Conservation (phyloP, 2,888 invertebrate genomes). For the Maniola hyperantus region DNA sequence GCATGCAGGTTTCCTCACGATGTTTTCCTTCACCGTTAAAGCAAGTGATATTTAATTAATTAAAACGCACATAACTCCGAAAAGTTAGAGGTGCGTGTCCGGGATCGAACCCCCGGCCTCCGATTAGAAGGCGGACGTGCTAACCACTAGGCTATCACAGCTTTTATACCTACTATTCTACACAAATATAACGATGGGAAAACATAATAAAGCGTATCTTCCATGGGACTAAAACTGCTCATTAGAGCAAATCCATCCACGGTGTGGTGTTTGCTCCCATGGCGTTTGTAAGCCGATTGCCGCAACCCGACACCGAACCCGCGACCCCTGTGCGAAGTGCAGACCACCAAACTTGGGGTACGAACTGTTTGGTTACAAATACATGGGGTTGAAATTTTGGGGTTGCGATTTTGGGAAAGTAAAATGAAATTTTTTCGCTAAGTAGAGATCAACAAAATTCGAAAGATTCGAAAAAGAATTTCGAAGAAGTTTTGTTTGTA, state of each 20-base stretch:
- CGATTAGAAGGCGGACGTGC: too few relatives aligned
- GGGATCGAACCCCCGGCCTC: too few relatives aligned
- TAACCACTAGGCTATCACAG: too few relatives aligned
- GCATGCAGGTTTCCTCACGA: too few relatives aligned
- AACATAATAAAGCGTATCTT: constrained; percentile 26
- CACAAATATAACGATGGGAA: constrained; percentile 15
- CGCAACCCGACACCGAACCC: constrained; percentile 72
- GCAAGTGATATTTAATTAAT: too few relatives aligned
- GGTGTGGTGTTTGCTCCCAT: constrained; percentile 63
- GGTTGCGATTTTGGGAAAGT: constrained; percentile 25
- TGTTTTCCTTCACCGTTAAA: too few relatives aligned
- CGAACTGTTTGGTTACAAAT: constrained; percentile 26
- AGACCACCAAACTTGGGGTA: constrained; percentile 42
- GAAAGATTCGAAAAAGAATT: too few relatives aligned
- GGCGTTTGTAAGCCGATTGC: constrained; percentile 75
- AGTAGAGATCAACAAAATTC: background rate
- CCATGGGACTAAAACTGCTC: constrained; percentile 52
- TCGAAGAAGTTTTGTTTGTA: too few relatives aligned
- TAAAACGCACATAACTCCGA: too few relatives aligned
- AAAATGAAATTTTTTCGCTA: background rate
- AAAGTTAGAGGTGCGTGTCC: too few relatives aligned
- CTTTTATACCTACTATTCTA: too few relatives aligned
- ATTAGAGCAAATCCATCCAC: constrained; percentile 62
- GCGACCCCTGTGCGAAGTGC: constrained; percentile 56
- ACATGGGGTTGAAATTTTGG: constrained; percentile 31